Evolutionary conservation across 2,113 vertebrate genomes (phyloP).

Genomic region (Crypturellus undulatus): DNA sequence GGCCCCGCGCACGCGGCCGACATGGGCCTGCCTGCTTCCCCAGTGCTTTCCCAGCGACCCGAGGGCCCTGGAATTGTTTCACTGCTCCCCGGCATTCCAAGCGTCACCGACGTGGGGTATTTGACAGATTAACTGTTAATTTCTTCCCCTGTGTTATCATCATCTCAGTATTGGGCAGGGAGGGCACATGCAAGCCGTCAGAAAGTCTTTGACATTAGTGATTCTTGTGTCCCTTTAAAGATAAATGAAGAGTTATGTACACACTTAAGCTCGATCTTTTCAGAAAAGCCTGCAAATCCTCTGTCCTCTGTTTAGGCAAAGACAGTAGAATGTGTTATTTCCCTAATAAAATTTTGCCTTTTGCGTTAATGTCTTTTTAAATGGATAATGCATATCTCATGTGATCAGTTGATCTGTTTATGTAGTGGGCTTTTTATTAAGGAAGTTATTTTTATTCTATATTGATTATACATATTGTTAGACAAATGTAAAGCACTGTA

Average conservation of each 20-base stretch:
- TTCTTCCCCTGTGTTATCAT: neutral
- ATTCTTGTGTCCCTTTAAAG: neutral
- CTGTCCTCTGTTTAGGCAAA: neutral
- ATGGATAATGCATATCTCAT: neutral
- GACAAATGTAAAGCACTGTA: neutral
- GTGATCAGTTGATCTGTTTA: neutral
- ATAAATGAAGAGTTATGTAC: neutral
- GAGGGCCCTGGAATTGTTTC: neutral
- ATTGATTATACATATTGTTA: neutral
- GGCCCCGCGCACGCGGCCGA: accelerated
- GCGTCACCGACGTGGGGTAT: accelerated
- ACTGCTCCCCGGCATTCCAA: neutral
- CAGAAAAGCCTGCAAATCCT: neutral
- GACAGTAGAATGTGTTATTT: neutral
- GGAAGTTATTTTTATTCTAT: neutral
- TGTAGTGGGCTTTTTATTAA: neutral
- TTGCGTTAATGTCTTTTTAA: neutral
- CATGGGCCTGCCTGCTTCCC: neutral
- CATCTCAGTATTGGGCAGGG: neutral
- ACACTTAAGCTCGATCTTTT: neutral
- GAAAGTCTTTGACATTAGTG: neutral
- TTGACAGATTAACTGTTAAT: neutral
- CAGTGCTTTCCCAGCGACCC: neutral
- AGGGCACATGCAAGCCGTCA: neutral
- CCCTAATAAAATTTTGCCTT: neutral